phyloP scores from a whole-genome alignment of 2,113 vertebrate species.

The Grallaria varia region DNA sequence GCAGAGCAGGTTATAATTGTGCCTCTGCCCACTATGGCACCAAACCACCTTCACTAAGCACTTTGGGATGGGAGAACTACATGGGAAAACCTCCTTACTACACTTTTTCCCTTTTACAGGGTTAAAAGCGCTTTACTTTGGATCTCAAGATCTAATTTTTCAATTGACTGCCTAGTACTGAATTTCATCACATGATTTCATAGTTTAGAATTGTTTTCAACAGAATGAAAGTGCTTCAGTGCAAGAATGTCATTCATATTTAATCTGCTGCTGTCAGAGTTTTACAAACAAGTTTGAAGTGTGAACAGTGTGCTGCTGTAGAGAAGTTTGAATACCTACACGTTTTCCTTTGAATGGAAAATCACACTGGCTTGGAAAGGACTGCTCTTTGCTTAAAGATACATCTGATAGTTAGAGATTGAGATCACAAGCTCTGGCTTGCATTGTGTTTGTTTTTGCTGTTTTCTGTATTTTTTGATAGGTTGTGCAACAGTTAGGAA shows the following conservation, averaged over 20 bases:
- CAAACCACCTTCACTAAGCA: neutral
- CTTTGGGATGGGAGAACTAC: neutral
- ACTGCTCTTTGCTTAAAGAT: neutral
- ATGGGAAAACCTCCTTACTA: neutral
- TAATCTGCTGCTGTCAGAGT: neutral
- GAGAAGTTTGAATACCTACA: neutral
- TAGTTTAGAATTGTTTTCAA: neutral
- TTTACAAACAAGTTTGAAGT: neutral
- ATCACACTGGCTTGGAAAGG: neutral
- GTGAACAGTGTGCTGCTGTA: neutral
- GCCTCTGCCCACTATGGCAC: neutral
- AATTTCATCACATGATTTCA: neutral
- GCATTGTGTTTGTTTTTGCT: accelerated
- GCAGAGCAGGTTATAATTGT: neutral
- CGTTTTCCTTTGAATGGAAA: neutral
- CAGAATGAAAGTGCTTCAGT: neutral
- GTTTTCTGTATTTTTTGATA: neutral
- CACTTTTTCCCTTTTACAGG: neutral
- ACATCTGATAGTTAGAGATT: neutral
- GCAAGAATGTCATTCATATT: neutral
- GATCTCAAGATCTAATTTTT: neutral
- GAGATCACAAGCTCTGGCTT: neutral
- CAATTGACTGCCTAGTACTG: neutral
- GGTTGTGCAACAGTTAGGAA: neutral
- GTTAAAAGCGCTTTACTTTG: neutral